Evolutionary conservation across 2,888 invertebrate genomes (phyloP), one percentile per base, ranked within the genome.

Genomic region (Exocentrus adspersus): DNA sequence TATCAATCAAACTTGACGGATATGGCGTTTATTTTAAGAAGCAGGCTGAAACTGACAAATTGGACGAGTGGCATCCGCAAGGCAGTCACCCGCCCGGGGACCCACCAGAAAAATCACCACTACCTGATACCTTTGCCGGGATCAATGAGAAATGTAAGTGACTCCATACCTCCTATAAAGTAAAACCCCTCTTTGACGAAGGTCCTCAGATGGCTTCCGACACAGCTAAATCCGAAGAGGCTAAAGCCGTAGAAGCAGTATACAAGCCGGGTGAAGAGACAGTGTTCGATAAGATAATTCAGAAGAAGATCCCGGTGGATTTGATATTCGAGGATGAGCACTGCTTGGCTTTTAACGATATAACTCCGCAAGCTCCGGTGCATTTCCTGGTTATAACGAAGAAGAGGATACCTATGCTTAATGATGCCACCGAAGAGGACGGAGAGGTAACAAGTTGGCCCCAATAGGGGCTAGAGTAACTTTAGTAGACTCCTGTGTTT

Each of bases 371-470:
- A 79, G 94, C 94, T 0, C 94, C 94, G 0, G 87, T 88, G 0
- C 95, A 95, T 81, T 93, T 94, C 78, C 84, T 95, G 4, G 92
- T 95, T 3, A 92, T 95, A 68, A 94, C 94, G 0, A 92, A 92
- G 79, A 86, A 87, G 70, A 84, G 88, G 51, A 91, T 95, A 67
- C 81, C 88, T 0, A 86, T 86, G 77, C 78, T 94, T 37, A 85
- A 87, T 68, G 86, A 88, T 67, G 87, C 88, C 21, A 84, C 84
- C 1, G 86, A 87, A 32, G 79, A 77, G 0, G 87, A 86, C 72
- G 84, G 86, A 70, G 73, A 80, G 45, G 82, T 80, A 76, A n/a
- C n/a, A n/a, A n/a, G n/a, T n/a, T n/a, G n/a, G n/a, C n/a, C n/a
- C n/a, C n/a, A n/a, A n/a, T n/a, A n/a, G n/a, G n/a, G n/a, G n/a